Evolutionary conservation across 2,797 vertebrate genomes (phyloP).

Genomic region (Malurus leucopterus): DNA sequence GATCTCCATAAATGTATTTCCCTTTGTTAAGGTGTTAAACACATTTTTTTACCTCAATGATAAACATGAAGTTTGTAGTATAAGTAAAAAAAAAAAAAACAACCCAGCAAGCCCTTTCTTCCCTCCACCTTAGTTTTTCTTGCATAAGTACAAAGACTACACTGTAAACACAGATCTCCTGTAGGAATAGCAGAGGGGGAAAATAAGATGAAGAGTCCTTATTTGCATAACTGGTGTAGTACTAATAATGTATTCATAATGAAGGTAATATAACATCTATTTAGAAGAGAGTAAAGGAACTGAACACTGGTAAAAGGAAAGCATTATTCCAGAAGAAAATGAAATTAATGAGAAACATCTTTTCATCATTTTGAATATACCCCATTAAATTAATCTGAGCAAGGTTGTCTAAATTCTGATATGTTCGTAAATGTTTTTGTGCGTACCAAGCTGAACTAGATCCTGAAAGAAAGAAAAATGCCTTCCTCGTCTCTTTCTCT

Average conservation of each 20-base stretch:
- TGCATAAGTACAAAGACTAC: background rate
- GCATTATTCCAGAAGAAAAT: background rate
- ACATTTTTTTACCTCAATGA: background rate
- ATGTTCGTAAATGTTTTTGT: background rate
- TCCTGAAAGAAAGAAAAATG: conserved; percentile 27
- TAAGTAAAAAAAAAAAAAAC: background rate
- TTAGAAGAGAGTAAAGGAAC: conserved; percentile 3
- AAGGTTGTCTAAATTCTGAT: conserved; percentile 3
- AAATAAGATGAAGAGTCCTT: background rate
- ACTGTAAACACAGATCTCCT: background rate
- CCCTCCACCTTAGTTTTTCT: background rate
- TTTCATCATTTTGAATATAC: conserved; percentile 22
- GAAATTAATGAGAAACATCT: background rate
- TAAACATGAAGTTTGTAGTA: background rate
- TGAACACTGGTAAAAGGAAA: conserved; percentile 1
- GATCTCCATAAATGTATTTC: background rate
- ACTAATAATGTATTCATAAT: background rate
- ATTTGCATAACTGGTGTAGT: background rate
- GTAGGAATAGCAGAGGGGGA: background rate
- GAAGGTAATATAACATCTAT: background rate
- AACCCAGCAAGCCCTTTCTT: background rate
- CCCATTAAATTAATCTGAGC: background rate
- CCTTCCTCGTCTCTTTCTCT: conserved; percentile 15
- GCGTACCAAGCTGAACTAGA: background rate
- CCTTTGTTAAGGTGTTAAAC: background rate